Evolutionary conservation across 2,113 vertebrate genomes (phyloP).

Genomic region (Butorides virescens): DNA sequence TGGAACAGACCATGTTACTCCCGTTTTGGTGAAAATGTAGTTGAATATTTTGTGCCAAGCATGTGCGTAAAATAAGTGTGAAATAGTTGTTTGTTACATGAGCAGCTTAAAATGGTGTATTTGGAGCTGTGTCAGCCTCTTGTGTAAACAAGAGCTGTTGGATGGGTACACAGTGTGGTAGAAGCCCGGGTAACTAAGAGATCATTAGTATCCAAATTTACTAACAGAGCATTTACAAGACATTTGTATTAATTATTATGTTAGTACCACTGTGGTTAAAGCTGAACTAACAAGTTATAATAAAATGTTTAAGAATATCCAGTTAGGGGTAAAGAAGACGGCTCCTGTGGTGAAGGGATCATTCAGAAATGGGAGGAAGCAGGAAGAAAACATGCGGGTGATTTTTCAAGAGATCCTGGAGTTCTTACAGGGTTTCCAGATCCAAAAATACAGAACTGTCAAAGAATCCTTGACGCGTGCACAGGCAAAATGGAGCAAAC

Average conservation of each 20-base stretch:
- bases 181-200: not conserved
- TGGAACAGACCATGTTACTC: not conserved
- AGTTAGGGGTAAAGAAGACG: not conserved
- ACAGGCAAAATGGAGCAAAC: not conserved
- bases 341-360: not conserved
- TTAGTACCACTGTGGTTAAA: not conserved
- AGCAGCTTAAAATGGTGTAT: not conserved
- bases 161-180: not conserved
- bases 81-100: not conserved
- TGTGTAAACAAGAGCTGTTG: conserved; percentile 11
- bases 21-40: not conserved
- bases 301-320: conserved; percentile 9
- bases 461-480: not conserved
- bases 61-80: not conserved
- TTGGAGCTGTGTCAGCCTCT: not conserved
- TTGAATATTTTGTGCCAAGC: not conserved
- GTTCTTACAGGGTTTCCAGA: not conserved
- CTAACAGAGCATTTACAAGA: not conserved
- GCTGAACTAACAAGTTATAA: not conserved
- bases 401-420: not conserved
- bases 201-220: conserved; percentile 8
- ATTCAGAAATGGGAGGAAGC: not conserved
- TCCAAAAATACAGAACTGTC: not conserved
- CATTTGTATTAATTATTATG: not conserved
- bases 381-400: not conserved